phyloP scores from a whole-genome alignment of 2,797 vertebrate genomes.

The Trematomus bernacchii region DNA sequence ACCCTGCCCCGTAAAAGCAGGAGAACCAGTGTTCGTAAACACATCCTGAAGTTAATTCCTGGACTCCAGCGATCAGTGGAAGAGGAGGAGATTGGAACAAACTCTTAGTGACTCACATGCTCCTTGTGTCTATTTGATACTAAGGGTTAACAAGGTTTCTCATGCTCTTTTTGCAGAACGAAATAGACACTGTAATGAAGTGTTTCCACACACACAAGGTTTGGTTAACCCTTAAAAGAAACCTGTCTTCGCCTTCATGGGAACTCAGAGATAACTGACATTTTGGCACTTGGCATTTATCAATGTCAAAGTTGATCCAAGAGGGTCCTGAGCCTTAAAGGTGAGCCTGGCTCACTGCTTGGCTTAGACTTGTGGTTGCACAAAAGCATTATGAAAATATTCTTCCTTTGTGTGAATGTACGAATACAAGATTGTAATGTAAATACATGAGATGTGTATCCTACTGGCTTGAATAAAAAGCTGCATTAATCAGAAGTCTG shows the following conservation, averaged over 20 bases:
- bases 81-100: conserved; percentile 85
- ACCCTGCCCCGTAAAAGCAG: conserved; percentile 91
- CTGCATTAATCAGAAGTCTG: conserved; percentile 56
- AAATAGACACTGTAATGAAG: conserved; percentile 27
- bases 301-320: conserved; percentile 25
- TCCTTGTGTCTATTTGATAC: neutral
- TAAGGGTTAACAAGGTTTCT: conserved; percentile 1
- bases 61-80: conserved; percentile 92
- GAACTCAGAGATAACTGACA: conserved; percentile 25
- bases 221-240: neutral
- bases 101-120: conserved; percentile 38
- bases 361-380: conserved; percentile 13
- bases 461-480: conserved; percentile 47
- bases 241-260: neutral
- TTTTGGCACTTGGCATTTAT: conserved; percentile 13
- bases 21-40: conserved; percentile 87
- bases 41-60: conserved; percentile 92
- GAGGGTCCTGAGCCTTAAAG: conserved; percentile 3
- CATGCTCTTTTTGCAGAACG: conserved; percentile 8
- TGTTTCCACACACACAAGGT: neutral
- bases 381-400: conserved; percentile 65
- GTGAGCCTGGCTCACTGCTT: conserved; percentile 11
- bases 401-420: conserved; percentile 38
- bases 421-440: conserved; percentile 18
- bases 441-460: conserved; percentile 24